Evolutionary conservation across 92 coral and sea anemone species (phyloP).

Genomic region (Palythoa caribaeorum): DNA sequence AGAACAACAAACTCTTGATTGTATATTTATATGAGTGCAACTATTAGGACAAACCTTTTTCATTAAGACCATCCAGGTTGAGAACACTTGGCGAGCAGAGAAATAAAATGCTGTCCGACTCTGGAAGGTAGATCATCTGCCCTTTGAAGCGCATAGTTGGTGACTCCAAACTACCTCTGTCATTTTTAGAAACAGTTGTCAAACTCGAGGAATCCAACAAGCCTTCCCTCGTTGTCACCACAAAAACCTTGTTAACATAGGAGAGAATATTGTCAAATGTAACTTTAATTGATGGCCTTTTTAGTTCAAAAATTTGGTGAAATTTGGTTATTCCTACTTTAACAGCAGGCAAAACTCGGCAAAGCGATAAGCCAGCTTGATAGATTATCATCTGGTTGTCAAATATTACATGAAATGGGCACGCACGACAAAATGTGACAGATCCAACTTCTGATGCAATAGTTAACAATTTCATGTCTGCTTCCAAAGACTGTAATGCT

Average conservation of each 20-base stretch:
- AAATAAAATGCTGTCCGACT: slow-evolving; percentile 88
- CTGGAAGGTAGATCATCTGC: slow-evolving; percentile 96
- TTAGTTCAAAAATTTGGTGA: slow-evolving; percentile 79
- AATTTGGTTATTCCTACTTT: slow-evolving; percentile 82
- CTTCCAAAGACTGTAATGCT: slow-evolving; percentile 65
- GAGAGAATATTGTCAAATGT: slow-evolving; percentile 85
- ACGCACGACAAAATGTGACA: slow-evolving; percentile 91
- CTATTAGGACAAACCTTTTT: slow-evolving; percentile 74
- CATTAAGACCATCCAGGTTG: slow-evolving; percentile 96
- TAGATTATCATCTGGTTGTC: slow-evolving; percentile 91
- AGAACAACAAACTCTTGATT: no score
- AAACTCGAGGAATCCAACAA: slow-evolving; percentile 88
- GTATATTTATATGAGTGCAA: no score
- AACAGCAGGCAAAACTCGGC: slow-evolving; percentile 85
- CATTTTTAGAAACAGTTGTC: slow-evolving; percentile 96
- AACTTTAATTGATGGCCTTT: slow-evolving; percentile 82
- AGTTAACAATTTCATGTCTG: slow-evolving; percentile 82
- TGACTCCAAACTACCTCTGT: slow-evolving; percentile 80
- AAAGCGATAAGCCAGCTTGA: slow-evolving; percentile 91
- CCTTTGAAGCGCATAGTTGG: slow-evolving; percentile 99
- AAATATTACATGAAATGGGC: slow-evolving; percentile 93
- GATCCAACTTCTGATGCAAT: slow-evolving; percentile 78
- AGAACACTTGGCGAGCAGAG: slow-evolving; percentile 98
- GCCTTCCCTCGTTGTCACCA: slow-evolving; percentile 91
- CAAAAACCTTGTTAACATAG: slow-evolving; percentile 87